Percentiles rank a stretch among this genome's conserved stretches.
Conservation (phyloP, 1,140 invertebrate species). For the Conus betulinus region DNA sequence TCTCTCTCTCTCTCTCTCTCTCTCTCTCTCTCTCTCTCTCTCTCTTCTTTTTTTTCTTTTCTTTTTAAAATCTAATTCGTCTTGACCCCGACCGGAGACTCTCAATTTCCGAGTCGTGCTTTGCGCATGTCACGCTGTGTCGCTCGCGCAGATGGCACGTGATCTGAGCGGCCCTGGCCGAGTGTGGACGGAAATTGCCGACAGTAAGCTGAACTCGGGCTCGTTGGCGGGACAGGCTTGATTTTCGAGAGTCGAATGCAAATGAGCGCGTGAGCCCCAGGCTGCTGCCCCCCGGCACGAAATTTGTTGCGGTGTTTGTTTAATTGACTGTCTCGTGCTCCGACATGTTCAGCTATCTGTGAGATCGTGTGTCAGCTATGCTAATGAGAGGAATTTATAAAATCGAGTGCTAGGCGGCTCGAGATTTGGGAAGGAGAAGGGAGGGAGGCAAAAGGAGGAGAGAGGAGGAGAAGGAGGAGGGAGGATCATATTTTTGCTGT, state of each 20-base stretch:
- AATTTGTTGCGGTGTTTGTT: not conserved
- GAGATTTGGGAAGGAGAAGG: too few species aligned
- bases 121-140: not conserved
- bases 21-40: not conserved
- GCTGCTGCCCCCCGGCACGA: too few species aligned
- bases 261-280: not conserved
- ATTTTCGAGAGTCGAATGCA: slow-evolving; percentile 12
- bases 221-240: not conserved
- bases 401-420: too few species aligned
- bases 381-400: too few species aligned
- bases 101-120: not conserved
- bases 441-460: too few species aligned
- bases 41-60: not conserved
- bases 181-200: not conserved
- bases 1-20: not conserved
- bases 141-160: not conserved
- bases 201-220: not conserved
- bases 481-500: too few species aligned
- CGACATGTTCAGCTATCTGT: too few species aligned
- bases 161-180: not conserved
- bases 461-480: too few species aligned
- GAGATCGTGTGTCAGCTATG: too few species aligned
- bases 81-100: not conserved
- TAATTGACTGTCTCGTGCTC: too few species aligned
- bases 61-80: not conserved